Evolutionary conservation across 2,113 vertebrate species (phyloP), one percentile per base, ranked within the genome.

Genomic region (Empidonax traillii): DNA sequence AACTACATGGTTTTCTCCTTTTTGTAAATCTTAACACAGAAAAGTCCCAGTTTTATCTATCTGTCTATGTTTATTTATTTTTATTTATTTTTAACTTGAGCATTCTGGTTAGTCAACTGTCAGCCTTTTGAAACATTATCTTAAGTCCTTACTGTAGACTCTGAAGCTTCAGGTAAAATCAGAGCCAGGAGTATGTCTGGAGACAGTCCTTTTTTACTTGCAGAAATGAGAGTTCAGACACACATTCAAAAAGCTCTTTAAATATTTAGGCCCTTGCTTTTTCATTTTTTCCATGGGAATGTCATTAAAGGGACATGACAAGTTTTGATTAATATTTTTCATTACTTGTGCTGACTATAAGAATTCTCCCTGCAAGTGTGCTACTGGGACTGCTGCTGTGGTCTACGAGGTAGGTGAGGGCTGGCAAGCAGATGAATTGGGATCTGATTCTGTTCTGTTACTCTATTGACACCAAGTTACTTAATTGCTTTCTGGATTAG

Each of bases 281-380:
- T 89, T 94, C 0, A 37, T 89, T 93, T 93, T 75, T 76, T 85
- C 37, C 23, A 43, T 79, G 87, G 12, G 37, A 72, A 66, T 80
- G 67, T 90, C 55, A 69, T 73, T 94, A 87, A 93, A 69, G n/a
- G 43, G 46, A 89, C 63, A 33, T 69, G 49, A 79, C 62, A 77
- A n/a, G 8, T 61, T 93, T 78, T 85, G 87, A 85, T 89, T 94
- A 94, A 73, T 94, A 82, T 78, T 94, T 94, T 94, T 91, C 46
- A 85, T 87, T 91, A 55, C 71, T 94, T 87, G 12, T 87, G 39
- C 74, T 93, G 83, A 74, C 51, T 56, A 1, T 78, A 41, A 68
- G 62, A 96, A 55, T 85, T 94, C 41, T 71, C 53, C 47, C 25
- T 82, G 31, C 10, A 59, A 15, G 14, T 51, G 17, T 63, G 61